Evolutionary conservation across 2,888 invertebrate genomes (phyloP).

Genomic region (Polydrusus tereticollis): DNA sequence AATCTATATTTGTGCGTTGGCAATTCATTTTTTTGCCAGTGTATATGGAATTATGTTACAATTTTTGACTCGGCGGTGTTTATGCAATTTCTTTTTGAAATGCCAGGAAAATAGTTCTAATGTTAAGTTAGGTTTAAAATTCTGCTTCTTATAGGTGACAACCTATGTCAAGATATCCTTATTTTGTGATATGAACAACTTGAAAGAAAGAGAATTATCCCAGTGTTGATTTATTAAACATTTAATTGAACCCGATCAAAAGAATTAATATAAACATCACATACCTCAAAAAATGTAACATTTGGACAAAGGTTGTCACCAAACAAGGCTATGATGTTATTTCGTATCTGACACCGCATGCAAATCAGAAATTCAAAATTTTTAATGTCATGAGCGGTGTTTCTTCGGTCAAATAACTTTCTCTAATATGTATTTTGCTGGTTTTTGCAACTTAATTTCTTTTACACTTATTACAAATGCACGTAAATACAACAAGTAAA

Average conservation of each 20-base stretch:
- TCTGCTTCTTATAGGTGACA: constrained; percentile 58
- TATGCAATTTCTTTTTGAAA: constrained; percentile 59
- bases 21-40: constrained; percentile 17
- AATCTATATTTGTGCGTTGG: too few species aligned
- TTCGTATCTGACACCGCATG: constrained; percentile 62
- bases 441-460: constrained; percentile 13
- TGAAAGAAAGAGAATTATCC: background rate
- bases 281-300: background rate
- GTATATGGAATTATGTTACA: constrained; percentile 2
- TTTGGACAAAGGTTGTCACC: constrained; percentile 33
- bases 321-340: constrained; percentile 53
- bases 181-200: background rate
- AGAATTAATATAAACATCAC: constrained; percentile 16
- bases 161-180: constrained; percentile 60
- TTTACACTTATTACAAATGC: constrained; percentile 13
- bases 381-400: constrained; percentile 61
- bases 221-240: background rate
- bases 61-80: constrained; percentile 48
- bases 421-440: constrained; percentile 30
- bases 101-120: constrained; percentile 63
- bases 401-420: constrained; percentile 56
- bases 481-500: too few species aligned
- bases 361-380: constrained; percentile 47
- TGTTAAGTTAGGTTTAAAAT: constrained; percentile 63
- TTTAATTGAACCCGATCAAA: background rate